Conservation (phyloP, 1,140 invertebrate species). For the Gonioctena quinquepunctata region DNA sequence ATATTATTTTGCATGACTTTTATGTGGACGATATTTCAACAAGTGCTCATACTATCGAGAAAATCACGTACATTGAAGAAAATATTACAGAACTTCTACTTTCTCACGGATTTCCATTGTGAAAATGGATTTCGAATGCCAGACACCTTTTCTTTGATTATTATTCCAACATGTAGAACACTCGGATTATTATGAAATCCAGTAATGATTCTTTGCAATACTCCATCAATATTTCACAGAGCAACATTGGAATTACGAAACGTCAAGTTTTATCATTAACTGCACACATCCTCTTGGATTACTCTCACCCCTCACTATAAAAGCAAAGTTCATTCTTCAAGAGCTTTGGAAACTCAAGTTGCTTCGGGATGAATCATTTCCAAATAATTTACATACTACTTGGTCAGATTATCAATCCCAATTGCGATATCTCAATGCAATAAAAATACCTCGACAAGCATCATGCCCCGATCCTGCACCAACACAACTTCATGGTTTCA, state of each 20-base stretch:
- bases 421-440: slow-evolving; percentile 5
- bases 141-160: slow-evolving; percentile 8
- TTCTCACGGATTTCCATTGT: slow-evolving; percentile 30
- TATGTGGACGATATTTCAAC: slow-evolving; percentile 57
- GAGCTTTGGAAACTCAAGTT: slow-evolving; percentile 14
- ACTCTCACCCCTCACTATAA: neutral
- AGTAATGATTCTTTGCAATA: neutral
- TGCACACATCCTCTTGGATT: slow-evolving; percentile 12
- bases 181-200: slow-evolving; percentile 29
- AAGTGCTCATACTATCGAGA: slow-evolving; percentile 44
- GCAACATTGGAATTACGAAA: slow-evolving; percentile 33
- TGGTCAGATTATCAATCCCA: slow-evolving; percentile 15
- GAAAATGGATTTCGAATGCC: slow-evolving; percentile 42
- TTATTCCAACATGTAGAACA: slow-evolving; percentile 14
- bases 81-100: slow-evolving; percentile 32
- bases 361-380: slow-evolving; percentile 27
- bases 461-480: neutral
- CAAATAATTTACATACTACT: slow-evolving; percentile 21
- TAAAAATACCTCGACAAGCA: slow-evolving; percentile 24
- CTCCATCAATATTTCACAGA: neutral
- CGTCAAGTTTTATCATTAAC: slow-evolving; percentile 36
- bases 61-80: neutral
- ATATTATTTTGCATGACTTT: slow-evolving; percentile 47
- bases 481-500: slow-evolving; percentile 50
- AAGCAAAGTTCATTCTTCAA: slow-evolving; percentile 17